Evolutionary conservation across 2,113 vertebrate genomes (phyloP), one percentile per base, ranked within the genome.

Genomic region (Oenanthe melanoleuca): DNA sequence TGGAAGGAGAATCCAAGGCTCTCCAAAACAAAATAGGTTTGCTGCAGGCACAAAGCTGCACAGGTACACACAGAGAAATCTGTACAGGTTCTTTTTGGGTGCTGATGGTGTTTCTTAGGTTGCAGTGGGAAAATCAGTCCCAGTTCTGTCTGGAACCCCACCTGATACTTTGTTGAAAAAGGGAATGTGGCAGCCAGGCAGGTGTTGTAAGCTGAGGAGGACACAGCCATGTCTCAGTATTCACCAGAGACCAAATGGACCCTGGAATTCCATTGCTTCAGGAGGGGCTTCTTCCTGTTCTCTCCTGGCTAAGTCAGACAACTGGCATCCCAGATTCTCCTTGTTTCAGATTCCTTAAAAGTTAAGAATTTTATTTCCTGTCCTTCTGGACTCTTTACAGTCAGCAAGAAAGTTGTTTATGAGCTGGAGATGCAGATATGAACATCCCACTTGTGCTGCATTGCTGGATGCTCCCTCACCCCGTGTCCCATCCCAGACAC

Each of bases 31-130:
- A 50, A 50, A 50, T 26, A 50, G 20, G 15, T n/a, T 42, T 75
- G 1, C 59, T 31, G 29, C 29, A 19, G 71, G 67, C 50, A 12
- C 16, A 21, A 73, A 55, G 31, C 55, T 89, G 49, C 37, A 18
- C 37, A 16, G n/a, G 5, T n/a, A 4, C 9, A 2, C 2, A 8
- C 2, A 5, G 5, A 15, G 38, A 45, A 18, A 12, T 22, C 38
- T 50, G 19, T 29, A 8, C 47, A 44, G 13, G 1, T 16, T 57
- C n/a, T 28, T 64, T 69, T 60, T 1, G 1, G 37, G 14, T 66
- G 31, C 59, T 94, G 70, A 11, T 1, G 2, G 29, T 78, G 10
- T 66, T 93, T 59, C 33, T 29, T 79, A 59, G 33, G 23, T 49
- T 78, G 42, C 22, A 56, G 26, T 50, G 49, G 24, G n/a, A 64